These are phyloP conservation scores for Caenorhabditis sulstoni DNA, from an alignment of 2,888 invertebrate species.

Conservation along the genomic window DNA sequence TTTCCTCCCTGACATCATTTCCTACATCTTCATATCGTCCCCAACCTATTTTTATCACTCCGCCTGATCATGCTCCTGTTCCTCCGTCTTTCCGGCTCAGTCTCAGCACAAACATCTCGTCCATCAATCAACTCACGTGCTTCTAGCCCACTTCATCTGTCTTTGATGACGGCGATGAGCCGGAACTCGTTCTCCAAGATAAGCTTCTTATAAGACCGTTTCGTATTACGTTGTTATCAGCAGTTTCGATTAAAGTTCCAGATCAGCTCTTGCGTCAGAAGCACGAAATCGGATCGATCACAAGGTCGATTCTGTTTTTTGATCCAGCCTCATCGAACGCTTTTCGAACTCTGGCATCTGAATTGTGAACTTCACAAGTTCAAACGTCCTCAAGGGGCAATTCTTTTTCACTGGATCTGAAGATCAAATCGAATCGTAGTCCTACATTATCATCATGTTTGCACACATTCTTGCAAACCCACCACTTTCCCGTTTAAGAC, in stretches of 20 bases:
- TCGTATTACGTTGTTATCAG: constrained; percentile 86
- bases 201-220: constrained; percentile 12
- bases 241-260: too few relatives aligned
- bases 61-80: constrained; percentile 3
- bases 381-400: background rate
- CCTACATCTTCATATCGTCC: background rate
- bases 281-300: constrained; percentile 81
- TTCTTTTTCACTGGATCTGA: background rate
- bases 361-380: background rate
- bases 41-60: background rate
- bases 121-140: constrained; percentile 29
- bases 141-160: background rate
- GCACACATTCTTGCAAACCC: constrained; percentile 6
- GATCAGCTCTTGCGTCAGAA: constrained; percentile 83
- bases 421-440: background rate
- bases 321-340: too few relatives aligned
- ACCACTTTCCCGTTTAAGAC: background rate
- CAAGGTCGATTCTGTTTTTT: too few relatives aligned
- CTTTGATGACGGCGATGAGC: constrained; percentile 25
- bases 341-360: too few relatives aligned
- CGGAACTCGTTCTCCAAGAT: constrained; percentile 42
- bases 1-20: background rate
- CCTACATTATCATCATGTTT: constrained; percentile 11
- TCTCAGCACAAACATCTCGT: constrained; percentile 33
- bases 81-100: background rate